Base-by-base conservation (phyloP, 2,113 vertebrate genomes). In the Sturnus vulgaris region DNA sequence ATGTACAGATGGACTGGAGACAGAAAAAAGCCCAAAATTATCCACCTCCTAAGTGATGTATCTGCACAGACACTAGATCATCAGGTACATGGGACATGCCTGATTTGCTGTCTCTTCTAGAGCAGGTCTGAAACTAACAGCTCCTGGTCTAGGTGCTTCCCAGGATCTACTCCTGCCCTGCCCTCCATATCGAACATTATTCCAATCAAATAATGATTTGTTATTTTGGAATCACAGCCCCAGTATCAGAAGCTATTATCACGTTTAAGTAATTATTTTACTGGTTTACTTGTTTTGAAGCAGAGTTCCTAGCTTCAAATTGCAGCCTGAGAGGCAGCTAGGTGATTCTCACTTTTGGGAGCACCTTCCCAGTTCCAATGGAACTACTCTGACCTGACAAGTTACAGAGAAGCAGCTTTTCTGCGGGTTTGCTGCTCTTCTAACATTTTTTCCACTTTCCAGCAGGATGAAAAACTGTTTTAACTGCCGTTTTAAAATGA, bases 1-100 rank as follows among this genome's bases (percentile, higher is more conserved):
- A 52, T 52, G 10, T 14, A 31, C 0, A 0, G 56, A 28, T 6
- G 65, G 66, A 19, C 0, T 40, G 9, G 11, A 33, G 72, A 28
- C 12, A 40, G 40, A 61, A 47, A 78, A 13, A 25, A 80, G 33
- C 39, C 68, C 68, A 46, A n/a, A 31, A 9, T 52, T 52, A 52
- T 52, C 50, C 50, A 52, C 5, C 52, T 15, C 46, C 56, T 20
- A 61, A 78, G 13, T 9, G 19, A n/a, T 1, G 59, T 28, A 64
- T 10, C 40, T 73, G 28, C 55, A 56, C 35, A 40, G 21, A 59
- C 11, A 78, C 8, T 49, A 55, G 23, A 52, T 19, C n/a, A 31
- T 4, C 0, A 1, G 49, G 28, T 12, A 64, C 18, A 10, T 16
- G 47, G 28, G 64, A 46, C 30, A 10, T 11, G 44, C 22, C 50